Percentiles rank a stretch among this genome's conserved stretches.
These are phyloP conservation scores for Apoda limacodes DNA, from an alignment of 2,888 invertebrate genomes.

Conservation along the genomic window DNA sequence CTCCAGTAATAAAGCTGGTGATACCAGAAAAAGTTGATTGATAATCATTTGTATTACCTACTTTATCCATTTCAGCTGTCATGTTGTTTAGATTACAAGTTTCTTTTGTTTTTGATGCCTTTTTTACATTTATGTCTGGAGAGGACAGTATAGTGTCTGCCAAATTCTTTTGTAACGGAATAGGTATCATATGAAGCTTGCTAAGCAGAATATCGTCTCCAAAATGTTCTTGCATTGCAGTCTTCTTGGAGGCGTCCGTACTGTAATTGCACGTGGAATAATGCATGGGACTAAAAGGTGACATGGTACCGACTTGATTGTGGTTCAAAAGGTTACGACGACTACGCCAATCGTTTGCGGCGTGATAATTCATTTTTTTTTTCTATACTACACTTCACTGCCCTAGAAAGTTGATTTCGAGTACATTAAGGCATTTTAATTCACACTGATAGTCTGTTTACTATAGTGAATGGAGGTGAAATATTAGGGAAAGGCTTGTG, in stretches of 20 bases:
- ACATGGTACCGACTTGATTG: constrained; percentile 14
- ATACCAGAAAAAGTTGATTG: constrained; percentile 30
- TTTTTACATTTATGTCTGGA: constrained; percentile 22
- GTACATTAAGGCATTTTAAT: constrained; percentile 39
- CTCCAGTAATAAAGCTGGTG: constrained; percentile 42
- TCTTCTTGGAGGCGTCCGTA: constrained; percentile 32
- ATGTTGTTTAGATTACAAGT: constrained; percentile 14
- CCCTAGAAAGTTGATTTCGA: constrained; percentile 25
- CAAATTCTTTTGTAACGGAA: constrained; percentile 50
- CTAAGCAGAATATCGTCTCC: constrained; percentile 37
- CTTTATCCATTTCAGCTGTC: constrained; percentile 15
- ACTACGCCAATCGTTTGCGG: constrained; percentile 34
- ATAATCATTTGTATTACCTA: constrained; percentile 20
- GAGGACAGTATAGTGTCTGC: constrained; percentile 41
- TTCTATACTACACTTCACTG: constrained; percentile 27
- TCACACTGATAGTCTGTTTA: constrained; percentile 32
- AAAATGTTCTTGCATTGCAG: constrained; percentile 35
- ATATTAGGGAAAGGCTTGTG: constrained; percentile 43
- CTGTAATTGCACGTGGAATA: constrained; percentile 39
- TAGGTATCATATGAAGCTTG: constrained; percentile 41
- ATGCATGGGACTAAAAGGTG: constrained; percentile 29
- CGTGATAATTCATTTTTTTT: constrained; percentile 41
- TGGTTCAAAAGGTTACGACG: constrained; percentile 31
- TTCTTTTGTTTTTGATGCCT: constrained; percentile 15
- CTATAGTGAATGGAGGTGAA: constrained; percentile 27